Percentiles rank a stretch among this genome's conserved stretches.
phyloP scores from a whole-genome alignment of 2,888 invertebrate genomes.

The Colletes collaris region DNA sequence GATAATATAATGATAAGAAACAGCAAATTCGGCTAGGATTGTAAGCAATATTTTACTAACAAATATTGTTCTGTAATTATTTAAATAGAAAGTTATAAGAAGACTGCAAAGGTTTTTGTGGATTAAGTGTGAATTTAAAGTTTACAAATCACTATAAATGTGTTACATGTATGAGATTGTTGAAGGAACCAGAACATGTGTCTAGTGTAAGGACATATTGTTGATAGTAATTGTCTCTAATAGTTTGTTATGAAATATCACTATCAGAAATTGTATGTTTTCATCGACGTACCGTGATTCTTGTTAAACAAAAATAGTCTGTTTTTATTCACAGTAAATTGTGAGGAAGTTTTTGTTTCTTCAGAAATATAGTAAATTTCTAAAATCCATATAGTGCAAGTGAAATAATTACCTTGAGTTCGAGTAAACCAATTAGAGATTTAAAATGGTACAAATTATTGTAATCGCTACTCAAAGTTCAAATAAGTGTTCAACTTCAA shows the following conservation, averaged over 20 bases:
- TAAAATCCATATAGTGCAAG: conserved; percentile 22
- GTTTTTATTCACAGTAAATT: conserved; percentile 18
- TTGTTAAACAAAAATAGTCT: conserved; percentile 14
- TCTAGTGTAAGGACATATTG: conserved; percentile 63
- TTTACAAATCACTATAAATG: conserved; percentile 49
- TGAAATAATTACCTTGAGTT: conserved; percentile 43
- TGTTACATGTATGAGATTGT: conserved; percentile 71
- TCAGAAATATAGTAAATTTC: conserved; percentile 37
- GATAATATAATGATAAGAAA: conserved; percentile 62
- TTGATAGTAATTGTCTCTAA: conserved; percentile 61
- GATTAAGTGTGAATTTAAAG: conserved; percentile 40
- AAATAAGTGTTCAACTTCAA: conserved; percentile 60
- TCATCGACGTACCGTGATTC: conserved; percentile 18
- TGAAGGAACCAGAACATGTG: conserved; percentile 61
- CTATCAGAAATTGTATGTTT: conserved; percentile 44
- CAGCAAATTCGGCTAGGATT: conserved; percentile 42
- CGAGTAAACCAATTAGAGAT: conserved; percentile 46
- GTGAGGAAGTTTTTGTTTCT: conserved; percentile 22
- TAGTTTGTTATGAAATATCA: conserved; percentile 47
- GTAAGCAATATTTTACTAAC: conserved; percentile 64
- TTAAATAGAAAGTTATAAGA: conserved; percentile 30
- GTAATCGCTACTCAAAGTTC: conserved; percentile 61
- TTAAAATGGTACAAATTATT: conserved; percentile 67
- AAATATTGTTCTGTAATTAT: conserved; percentile 51
- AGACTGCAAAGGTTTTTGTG: conserved; percentile 35